Percentiles rank a stretch among this genome's conserved stretches.
These are phyloP conservation scores for Acrocyrtus sp. DNA, from an alignment of 2,888 invertebrate genomes.

Conservation along the genomic window DNA sequence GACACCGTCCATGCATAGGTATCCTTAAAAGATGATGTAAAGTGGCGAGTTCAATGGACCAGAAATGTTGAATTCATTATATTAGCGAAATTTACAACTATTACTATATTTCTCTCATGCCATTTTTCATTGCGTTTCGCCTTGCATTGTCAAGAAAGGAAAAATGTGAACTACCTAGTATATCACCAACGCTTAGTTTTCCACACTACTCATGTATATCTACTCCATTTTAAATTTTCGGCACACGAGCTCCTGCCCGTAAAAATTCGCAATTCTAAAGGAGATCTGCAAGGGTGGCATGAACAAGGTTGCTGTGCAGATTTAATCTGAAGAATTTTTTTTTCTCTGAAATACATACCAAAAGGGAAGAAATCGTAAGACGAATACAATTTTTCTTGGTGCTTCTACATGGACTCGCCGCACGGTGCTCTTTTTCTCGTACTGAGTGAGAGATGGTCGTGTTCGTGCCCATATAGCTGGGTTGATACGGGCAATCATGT, in stretches of 20 bases:
- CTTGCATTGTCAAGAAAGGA: background rate
- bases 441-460: background rate
- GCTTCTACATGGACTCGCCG: background rate
- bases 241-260: background rate
- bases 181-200: background rate
- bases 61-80: conserved; percentile 13
- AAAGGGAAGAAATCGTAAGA: too few relatives aligned
- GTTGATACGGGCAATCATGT: background rate
- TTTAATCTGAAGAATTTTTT: too few relatives aligned
- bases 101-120: background rate
- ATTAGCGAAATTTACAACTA: background rate
- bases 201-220: background rate
- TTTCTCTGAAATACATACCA: too few relatives aligned
- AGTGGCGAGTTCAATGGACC: conserved; percentile 45
- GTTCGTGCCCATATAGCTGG: too few relatives aligned
- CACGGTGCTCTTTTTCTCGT: conserved; percentile 5
- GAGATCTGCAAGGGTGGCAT: too few relatives aligned
- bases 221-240: background rate
- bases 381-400: background rate
- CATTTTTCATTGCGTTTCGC: background rate
- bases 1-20: too few relatives aligned
- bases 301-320: too few relatives aligned
- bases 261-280: too few relatives aligned
- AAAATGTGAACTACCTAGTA: background rate
- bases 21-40: too few relatives aligned